Evolutionary conservation across 2,888 invertebrate genomes (phyloP), one percentile per base, ranked within the genome.

Genomic region (Phortica magna): DNA sequence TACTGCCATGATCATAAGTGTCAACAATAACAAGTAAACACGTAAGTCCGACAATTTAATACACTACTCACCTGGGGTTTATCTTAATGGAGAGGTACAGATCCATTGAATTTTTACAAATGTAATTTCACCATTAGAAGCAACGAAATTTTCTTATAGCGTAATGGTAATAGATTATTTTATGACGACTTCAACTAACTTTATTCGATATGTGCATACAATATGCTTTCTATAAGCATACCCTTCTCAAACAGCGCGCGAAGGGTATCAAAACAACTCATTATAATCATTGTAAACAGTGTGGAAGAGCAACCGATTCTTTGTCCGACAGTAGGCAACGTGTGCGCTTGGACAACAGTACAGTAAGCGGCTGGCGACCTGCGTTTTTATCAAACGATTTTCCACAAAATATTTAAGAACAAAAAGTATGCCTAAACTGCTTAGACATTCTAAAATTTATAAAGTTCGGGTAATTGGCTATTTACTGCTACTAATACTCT

Each of bases 401-500:
- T 31, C 1, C 10, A n/a, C 19, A 14, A 59, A 59, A 7, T 59
- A 17, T 59, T 17, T 59, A 59, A n/a, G 7, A 12, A n/a, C 10
- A 14, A 31, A 65, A 65, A 65, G 4, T 43, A 71, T 55, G 70
- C 53, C 42, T 22, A 42, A 31, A 55, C 53, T 55, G 17, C 14
- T 42, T n/a, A 31, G n/a, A 71, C 41, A 43, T 19, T 19, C 43
- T 10, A 68, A 43, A 43, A 17, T 68, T 7, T 43, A 19, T 0
- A 68, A 68, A 43, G 3, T 71, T n/a, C 43, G 12, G n/a, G 42
- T 59, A 22, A 59, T 59, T 31, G 64, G 42, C 12, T 42, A 7
- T 71, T 76, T 87, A 70, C 81, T 77, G 57, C 73, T 84, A 73
- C 70, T 85, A 59, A 72, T 83, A 14, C 67, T 83, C 12, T 76